These are phyloP conservation scores for Pyrgilauda ruficollis DNA, from an alignment of 2,113 vertebrate genomes.

Conservation along the genomic window DNA sequence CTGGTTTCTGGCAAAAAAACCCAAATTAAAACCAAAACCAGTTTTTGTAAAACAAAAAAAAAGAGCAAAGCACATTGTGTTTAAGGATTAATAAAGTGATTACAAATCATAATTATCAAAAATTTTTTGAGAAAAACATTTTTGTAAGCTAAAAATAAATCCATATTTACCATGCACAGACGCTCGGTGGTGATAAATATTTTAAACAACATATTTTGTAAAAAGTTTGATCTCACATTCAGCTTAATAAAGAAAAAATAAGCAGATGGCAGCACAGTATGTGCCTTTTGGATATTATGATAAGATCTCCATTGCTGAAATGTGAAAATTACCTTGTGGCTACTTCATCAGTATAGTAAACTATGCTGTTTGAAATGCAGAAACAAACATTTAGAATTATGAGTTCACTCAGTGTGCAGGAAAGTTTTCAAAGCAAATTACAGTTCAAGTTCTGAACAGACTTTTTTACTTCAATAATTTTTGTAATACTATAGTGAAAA, in stretches of 20 bases:
- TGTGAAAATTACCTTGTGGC: slow-evolving; percentile 43
- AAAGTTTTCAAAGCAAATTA: slow-evolving; percentile 34
- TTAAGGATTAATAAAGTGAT: neutral
- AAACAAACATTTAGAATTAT: slow-evolving; percentile 11
- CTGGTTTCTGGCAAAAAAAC: neutral
- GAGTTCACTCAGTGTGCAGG: neutral
- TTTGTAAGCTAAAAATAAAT: neutral
- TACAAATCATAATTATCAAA: neutral
- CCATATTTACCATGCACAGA: neutral
- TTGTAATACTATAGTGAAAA: neutral
- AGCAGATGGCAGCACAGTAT: slow-evolving; percentile 56
- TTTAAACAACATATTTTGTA: neutral
- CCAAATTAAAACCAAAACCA: neutral
- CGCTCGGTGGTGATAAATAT: neutral
- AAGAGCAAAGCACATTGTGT: neutral
- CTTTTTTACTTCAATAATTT: neutral
- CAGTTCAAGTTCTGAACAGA: neutral
- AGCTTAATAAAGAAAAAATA: slow-evolving; percentile 26
- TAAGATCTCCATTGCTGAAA: slow-evolving; percentile 25
- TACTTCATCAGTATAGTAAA: slow-evolving; percentile 16
- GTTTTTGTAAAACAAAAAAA: neutral
- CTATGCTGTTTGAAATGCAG: slow-evolving; percentile 30
- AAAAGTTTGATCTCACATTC: slow-evolving; percentile 1
- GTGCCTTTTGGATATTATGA: slow-evolving; percentile 37
- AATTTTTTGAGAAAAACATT: neutral